Conservation (phyloP, 2,797 vertebrate species). For the Varecia variegata region DNA sequence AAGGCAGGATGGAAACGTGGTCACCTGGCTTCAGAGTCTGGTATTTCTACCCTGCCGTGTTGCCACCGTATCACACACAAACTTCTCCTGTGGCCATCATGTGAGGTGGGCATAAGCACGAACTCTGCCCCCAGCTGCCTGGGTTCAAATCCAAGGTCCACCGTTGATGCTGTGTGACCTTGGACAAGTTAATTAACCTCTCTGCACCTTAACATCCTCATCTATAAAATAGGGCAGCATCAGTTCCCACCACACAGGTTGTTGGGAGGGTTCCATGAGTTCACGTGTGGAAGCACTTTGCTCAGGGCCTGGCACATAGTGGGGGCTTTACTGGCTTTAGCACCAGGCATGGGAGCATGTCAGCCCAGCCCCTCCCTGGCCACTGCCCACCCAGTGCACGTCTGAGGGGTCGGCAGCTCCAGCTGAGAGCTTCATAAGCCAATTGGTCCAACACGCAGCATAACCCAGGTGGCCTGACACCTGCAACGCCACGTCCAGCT, state of each 20-base stretch:
- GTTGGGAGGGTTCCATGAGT: accelerated
- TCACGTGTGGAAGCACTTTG: accelerated
- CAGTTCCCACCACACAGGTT: accelerated
- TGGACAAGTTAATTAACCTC: not conserved
- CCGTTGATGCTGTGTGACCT: not conserved
- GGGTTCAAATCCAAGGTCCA: not conserved
- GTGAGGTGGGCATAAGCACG: accelerated
- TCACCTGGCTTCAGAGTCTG: not conserved
- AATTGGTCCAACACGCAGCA: accelerated
- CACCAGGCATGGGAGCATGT: too few species aligned
- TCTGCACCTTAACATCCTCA: not conserved
- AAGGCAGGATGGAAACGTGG: not conserved
- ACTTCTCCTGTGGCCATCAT: accelerated
- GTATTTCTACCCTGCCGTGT: accelerated
- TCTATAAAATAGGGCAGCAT: not conserved
- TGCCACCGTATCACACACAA: not conserved
- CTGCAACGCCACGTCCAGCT: accelerated
- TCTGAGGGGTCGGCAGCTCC: not conserved
- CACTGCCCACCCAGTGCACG: not conserved
- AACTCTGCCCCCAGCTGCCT: not conserved
- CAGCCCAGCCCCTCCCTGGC: not conserved
- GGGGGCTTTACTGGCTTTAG: not conserved
- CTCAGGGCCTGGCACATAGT: accelerated
- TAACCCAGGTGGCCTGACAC: accelerated
- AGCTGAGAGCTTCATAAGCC: accelerated